Base-by-base conservation (phyloP, 2,888 invertebrate genomes). In the Meiosimyza decipiens region DNA sequence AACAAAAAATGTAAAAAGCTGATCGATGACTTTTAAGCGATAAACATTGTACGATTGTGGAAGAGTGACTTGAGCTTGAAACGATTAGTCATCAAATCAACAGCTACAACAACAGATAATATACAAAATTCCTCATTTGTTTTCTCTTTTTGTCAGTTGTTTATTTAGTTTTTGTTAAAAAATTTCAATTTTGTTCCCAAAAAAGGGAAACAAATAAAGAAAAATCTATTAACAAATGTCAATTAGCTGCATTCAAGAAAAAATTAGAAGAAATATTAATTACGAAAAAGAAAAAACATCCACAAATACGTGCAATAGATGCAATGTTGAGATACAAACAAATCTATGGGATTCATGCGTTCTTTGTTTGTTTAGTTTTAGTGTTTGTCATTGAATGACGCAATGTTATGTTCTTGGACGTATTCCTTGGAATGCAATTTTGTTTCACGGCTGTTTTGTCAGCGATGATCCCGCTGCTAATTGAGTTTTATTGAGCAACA, bases 191-290 rank as follows among this genome's bases (percentile, higher is more conserved):
- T 9, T 40, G 40, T 40, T 40, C 40, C 40, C 40, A 40, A 40
- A 40, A 6, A n/a, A n/a, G 28, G 4, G 28, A 28, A 28, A 28
- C 28, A 60, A 33, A 47, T 12, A 64, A 64, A 50, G 28, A 51
- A 18, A 15, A 60, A 22, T 15, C 51, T 60, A 52, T 69, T 69
- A 69, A 57, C 54, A 50, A 69, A 52, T 52, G 62, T 60, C 55
- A 60, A 69, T 69, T 69, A 69, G 60, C 69, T 62, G 69, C 60
- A 60, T 69, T 69, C 69, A n/a, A n/a, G 22, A 12, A 54, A 65
- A 47, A 55, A 60, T n/a, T n/a, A 18, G 28, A 28, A 28, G 28
- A 28, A 28, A 28, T 28, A 28, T 28, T 28, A 67, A 40, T 16
- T 16, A 16, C 18, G 15, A 47, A 28, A 40, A 62, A 51, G 16